These are phyloP conservation scores for Prosopocoilus inquinatus DNA, from an alignment of 2,888 invertebrate genomes.

Conservation along the genomic window DNA sequence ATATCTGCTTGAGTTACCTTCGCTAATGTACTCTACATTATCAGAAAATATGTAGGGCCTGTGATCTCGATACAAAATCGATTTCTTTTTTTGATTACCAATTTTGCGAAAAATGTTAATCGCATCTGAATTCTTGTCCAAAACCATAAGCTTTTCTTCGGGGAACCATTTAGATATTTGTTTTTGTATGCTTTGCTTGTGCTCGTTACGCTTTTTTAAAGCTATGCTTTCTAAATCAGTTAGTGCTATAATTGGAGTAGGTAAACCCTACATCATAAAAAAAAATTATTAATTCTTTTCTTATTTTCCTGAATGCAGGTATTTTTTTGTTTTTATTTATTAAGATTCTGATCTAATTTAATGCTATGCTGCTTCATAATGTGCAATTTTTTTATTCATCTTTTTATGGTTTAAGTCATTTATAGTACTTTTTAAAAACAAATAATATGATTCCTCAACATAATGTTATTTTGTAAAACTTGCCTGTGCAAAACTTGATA, in stretches of 20 bases:
- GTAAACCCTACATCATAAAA: constrained; percentile 57
- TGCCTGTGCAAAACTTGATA: constrained; percentile 75
- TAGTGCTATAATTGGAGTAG: constrained; percentile 73
- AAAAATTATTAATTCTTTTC: neutral
- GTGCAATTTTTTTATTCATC: too few relatives aligned
- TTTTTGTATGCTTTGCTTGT: constrained; percentile 65
- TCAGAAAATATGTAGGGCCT: constrained; percentile 86
- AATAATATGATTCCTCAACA: neutral
- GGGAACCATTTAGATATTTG: constrained; percentile 71
- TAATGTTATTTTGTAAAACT: constrained; percentile 3
- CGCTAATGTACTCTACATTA: constrained; percentile 63
- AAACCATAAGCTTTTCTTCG: constrained; percentile 74
- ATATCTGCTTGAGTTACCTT: constrained; percentile 29
- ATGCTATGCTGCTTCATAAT: too few relatives aligned
- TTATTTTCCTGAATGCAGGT: neutral
- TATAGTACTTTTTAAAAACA: neutral
- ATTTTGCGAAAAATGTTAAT: constrained; percentile 71
- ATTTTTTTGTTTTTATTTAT: neutral
- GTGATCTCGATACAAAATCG: constrained; percentile 71
- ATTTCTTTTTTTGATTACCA: constrained; percentile 78
- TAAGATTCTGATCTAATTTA: too few relatives aligned
- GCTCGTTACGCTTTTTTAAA: constrained; percentile 69
- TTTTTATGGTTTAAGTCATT: too few relatives aligned
- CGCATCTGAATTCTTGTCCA: constrained; percentile 75
- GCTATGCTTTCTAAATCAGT: constrained; percentile 73